These are phyloP conservation scores for Anthophora plumipes DNA, from an alignment of 2,888 invertebrate species.

Conservation along the genomic window DNA sequence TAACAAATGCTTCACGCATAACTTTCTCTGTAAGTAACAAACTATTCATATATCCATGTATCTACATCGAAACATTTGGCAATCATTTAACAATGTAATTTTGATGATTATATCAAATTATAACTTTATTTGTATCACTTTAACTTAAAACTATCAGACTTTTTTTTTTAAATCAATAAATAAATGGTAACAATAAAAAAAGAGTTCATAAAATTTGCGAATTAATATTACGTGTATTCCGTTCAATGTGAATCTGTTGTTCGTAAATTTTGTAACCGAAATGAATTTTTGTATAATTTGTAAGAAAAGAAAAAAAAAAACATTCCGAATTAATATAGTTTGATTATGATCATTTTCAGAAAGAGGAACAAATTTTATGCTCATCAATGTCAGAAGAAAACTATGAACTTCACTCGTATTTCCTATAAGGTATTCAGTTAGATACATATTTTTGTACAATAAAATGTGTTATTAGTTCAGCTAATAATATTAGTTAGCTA, in stretches of 20 bases:
- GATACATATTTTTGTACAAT: slow-evolving; percentile 71
- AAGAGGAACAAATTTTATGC: slow-evolving; percentile 33
- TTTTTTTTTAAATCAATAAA: slow-evolving; percentile 61
- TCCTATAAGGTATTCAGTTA: slow-evolving; percentile 53
- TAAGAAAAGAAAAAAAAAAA: not conserved
- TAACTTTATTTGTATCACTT: slow-evolving; percentile 48
- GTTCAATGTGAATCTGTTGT: slow-evolving; percentile 1
- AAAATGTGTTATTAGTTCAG: slow-evolving; percentile 66
- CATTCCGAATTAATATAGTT: slow-evolving; percentile 13
- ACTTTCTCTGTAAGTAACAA: slow-evolving; percentile 51
- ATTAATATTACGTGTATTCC: slow-evolving; percentile 24
- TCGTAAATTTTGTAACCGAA: slow-evolving; percentile 22
- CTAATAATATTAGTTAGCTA: slow-evolving; percentile 55
- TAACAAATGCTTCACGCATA: slow-evolving; percentile 57
- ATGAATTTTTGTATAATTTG: slow-evolving; percentile 4
- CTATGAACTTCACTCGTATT: not conserved
- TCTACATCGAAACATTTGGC: slow-evolving; percentile 49
- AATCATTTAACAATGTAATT: slow-evolving; percentile 54
- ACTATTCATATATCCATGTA: slow-evolving; percentile 45
- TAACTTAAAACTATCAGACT: slow-evolving; percentile 74
- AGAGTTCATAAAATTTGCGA: slow-evolving; percentile 12
- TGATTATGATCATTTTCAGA: slow-evolving; percentile 43
- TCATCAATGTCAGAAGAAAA: slow-evolving; percentile 46
- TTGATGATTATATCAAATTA: slow-evolving; percentile 48
- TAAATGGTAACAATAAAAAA: slow-evolving; percentile 56